Percentiles rank a stretch among this genome's conserved stretches.
These are phyloP conservation scores for Cuniculus paca DNA, from an alignment of 2,797 vertebrate species.

Conservation along the genomic window DNA sequence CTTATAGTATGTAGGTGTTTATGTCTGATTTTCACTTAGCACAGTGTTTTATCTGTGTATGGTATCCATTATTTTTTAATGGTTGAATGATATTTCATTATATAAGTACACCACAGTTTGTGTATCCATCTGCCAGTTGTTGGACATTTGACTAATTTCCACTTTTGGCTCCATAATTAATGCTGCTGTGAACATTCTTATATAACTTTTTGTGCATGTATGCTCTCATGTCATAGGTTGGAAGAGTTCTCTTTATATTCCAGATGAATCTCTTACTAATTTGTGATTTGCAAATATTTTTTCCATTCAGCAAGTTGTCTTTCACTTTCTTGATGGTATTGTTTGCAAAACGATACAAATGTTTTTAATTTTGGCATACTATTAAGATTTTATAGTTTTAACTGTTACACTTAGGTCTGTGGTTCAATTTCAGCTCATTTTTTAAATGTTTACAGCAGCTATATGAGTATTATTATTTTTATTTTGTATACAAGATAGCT, in stretches of 20 bases:
- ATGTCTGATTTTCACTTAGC: not conserved
- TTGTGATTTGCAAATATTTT: not conserved
- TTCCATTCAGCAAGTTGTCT: not conserved
- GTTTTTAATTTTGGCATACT: not conserved
- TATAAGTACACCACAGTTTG: not conserved
- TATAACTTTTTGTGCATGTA: not conserved
- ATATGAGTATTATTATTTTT: not conserved
- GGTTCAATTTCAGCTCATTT: not conserved
- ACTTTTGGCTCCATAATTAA: constrained; percentile 20
- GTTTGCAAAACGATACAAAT: not conserved
- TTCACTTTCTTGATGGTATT: not conserved
- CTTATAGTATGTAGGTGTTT: not conserved
- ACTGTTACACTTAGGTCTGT: not conserved
- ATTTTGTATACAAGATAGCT: not conserved
- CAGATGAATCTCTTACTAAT: not conserved
- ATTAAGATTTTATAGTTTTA: not conserved
- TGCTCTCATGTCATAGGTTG: constrained; percentile 21
- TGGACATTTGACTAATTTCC: too few species aligned
- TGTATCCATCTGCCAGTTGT: not conserved
- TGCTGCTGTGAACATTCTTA: not conserved
- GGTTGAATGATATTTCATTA: not conserved
- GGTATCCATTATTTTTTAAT: not conserved
- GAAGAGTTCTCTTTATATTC: not conserved
- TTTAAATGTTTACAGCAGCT: not conserved
- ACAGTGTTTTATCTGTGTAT: not conserved